A percentile compares a stretch with the other conserved stretches of the same genome.
Conservation (phyloP, 2,113 vertebrate genomes). For the Galeopterus variegatus region DNA sequence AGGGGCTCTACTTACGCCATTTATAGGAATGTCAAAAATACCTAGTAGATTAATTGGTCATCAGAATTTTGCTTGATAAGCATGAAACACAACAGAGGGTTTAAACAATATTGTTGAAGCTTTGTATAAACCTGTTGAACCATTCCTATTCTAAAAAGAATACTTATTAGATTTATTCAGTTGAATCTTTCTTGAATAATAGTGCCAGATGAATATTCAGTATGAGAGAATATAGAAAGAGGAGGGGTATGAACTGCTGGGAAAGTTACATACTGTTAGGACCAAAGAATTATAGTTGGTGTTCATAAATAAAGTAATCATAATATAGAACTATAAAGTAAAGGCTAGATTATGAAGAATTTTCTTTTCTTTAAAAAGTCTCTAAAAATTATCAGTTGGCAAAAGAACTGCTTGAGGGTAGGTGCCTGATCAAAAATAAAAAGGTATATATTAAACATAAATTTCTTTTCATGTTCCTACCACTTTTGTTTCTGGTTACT, state of each 20-base stretch:
- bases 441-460: constrained; percentile 14
- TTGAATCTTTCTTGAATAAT: constrained; percentile 42
- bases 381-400: constrained; percentile 12
- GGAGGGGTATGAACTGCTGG: not conserved
- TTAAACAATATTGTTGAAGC: not conserved
- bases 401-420: not conserved
- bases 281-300: not conserved
- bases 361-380: not conserved
- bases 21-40: not conserved
- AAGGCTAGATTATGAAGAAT: not conserved
- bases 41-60: not conserved
- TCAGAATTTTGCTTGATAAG: constrained; percentile 31
- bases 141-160: constrained; percentile 28
- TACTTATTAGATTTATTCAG: not conserved
- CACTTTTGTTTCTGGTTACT: not conserved
- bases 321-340: not conserved
- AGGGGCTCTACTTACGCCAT: not conserved
- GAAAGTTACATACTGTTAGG: not conserved
- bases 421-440: not conserved
- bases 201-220: not conserved
- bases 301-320: not conserved
- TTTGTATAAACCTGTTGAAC: not conserved
- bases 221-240: not conserved
- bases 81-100: not conserved
- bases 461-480: not conserved